Evolutionary conservation across 2,113 vertebrate genomes (phyloP).

Genomic region (Misgurnus mizolepis): DNA sequence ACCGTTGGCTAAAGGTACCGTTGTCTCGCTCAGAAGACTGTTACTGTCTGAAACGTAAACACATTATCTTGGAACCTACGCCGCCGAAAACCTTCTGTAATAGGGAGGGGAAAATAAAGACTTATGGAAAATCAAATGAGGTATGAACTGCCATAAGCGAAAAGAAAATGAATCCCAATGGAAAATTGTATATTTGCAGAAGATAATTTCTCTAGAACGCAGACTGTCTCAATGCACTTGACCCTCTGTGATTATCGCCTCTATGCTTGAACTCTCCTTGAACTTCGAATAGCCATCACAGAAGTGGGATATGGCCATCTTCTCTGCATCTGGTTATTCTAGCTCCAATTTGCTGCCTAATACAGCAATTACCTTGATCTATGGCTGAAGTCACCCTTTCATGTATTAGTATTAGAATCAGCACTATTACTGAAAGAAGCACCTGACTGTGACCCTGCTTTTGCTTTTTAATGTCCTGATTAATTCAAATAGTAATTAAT

Average conservation of each 20-base stretch:
- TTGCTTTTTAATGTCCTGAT: constrained; percentile 86
- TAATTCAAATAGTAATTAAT: constrained; percentile 80
- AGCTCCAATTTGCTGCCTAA: constrained; percentile 94
- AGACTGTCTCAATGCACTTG: constrained; percentile 86
- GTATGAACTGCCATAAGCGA: constrained; percentile 90
- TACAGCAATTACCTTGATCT: constrained; percentile 94
- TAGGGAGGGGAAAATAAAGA: constrained; percentile 77
- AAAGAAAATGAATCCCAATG: constrained; percentile 90
- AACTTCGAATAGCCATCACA: constrained; percentile 86
- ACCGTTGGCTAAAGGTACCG: too few species aligned
- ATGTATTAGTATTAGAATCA: constrained; percentile 85
- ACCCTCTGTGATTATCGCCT: constrained; percentile 83
- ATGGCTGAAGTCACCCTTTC: constrained; percentile 83
- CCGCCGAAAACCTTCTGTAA: constrained; percentile 74
- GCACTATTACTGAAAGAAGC: constrained; percentile 80
- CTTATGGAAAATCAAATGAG: constrained; percentile 88
- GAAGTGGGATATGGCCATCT: constrained; percentile 82
- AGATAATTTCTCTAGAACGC: constrained; percentile 86
- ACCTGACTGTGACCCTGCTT: constrained; percentile 78
- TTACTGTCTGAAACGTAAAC: constrained; percentile 29
- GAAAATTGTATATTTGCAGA: constrained; percentile 93
- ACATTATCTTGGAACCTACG: constrained; percentile 76
- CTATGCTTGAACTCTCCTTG: constrained; percentile 99
- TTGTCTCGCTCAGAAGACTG: constrained; percentile 30
- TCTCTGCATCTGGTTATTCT: constrained; percentile 98